Base-by-base conservation (phyloP, 2,113 vertebrate genomes). In the Engraulis encrasicolus region DNA sequence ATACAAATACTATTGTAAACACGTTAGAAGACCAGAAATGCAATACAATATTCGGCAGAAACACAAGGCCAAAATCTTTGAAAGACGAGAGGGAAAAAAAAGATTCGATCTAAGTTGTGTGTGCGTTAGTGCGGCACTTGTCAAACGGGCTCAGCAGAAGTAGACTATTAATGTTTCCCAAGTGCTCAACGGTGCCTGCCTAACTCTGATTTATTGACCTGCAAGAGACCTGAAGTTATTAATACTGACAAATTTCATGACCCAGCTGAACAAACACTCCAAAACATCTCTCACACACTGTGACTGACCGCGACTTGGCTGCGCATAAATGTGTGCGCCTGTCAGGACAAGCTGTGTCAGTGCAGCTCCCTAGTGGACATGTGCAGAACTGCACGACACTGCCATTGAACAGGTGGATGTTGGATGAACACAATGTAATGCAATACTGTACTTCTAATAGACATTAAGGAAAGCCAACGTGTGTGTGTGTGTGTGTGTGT, bases 321-420 rank as follows among this genome's bases (percentile, higher is more conserved):
- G 48, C 71, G 85, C 80, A 83, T 20, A 50, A 80, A 37, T 50
- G 54, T 81, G 80, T 81, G 82, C 84, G n/a, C n/a, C n/a, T n/a
- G n/a, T n/a, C 20, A 66, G 58, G 23, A 66, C n/a, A 66, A 74
- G n/a, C 82, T 84, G 82, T 79, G 78, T 54, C 82, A 86, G 36
- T 82, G 86, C 58, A 83, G 85, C 85, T 50, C 89, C 86, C 89
- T 88, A 83, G 87, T 85, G 89, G 86, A 45, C 37, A 48, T 18
- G 45, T 31, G 31, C 45, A 37, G 54, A 37, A 78, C 50, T 83
- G 74, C 78, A 71, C 71, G 5, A 27, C 61, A 80, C 48, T 40
- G 9, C 14, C 58, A 31, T 9, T 7, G 7, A 2, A 0, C 27
- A n/a, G n/a, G n/a, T n/a, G n/a, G n/a, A n/a, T n/a, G n/a, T n/a